phyloP scores from a whole-genome alignment of 2,113 vertebrate genomes.

The Tyrannus savana region DNA sequence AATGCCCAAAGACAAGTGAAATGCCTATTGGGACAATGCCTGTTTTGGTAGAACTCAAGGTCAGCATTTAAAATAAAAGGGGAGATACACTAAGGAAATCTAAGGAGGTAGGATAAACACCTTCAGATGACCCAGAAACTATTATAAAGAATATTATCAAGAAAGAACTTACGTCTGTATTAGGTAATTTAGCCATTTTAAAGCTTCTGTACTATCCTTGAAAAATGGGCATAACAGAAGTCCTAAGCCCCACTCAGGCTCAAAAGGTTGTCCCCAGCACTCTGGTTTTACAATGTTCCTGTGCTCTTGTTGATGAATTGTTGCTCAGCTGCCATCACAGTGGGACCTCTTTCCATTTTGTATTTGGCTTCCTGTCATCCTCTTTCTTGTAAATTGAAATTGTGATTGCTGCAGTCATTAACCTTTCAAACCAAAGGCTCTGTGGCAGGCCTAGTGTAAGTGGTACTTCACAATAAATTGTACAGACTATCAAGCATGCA shows the following conservation, averaged over 20 bases:
- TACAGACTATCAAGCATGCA: slow-evolving; percentile 7
- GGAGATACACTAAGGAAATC: background rate
- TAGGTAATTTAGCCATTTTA: background rate
- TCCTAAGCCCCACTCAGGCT: background rate
- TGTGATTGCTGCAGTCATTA: slow-evolving; percentile 63
- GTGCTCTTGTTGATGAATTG: background rate
- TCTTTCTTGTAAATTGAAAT: slow-evolving; percentile 55
- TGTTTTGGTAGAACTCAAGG: background rate
- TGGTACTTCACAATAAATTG: slow-evolving; percentile 65
- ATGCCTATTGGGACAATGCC: background rate
- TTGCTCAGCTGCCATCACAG: slow-evolving; percentile 15
- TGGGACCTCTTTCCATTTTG: slow-evolving; percentile 45
- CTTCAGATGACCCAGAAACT: background rate
- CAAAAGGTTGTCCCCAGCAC: background rate
- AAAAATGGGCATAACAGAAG: background rate
- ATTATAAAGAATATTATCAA: background rate
- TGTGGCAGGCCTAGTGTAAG: slow-evolving; percentile 41
- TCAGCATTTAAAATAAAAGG: background rate
- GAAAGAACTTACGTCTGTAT: background rate
- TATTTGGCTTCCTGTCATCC: slow-evolving; percentile 46
- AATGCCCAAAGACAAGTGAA: background rate
- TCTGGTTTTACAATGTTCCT: background rate
- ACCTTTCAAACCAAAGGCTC: slow-evolving; percentile 58
- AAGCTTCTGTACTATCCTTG: background rate
- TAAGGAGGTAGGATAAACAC: background rate